Evolutionary conservation across 2,113 vertebrate genomes (phyloP).

Genomic region (Hylia prasina): DNA sequence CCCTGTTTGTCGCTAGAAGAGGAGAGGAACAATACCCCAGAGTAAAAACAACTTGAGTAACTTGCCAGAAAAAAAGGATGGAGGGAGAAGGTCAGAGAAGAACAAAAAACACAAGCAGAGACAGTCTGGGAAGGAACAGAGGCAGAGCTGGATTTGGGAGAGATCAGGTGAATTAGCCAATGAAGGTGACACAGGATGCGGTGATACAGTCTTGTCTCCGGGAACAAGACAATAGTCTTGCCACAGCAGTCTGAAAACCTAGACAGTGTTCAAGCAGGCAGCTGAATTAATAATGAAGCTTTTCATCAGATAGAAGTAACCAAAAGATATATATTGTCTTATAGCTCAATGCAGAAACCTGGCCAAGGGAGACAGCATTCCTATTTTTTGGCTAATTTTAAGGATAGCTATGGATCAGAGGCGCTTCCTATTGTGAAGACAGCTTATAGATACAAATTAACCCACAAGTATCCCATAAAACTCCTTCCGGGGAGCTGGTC

Average conservation of each 20-base stretch:
- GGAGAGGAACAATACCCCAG: neutral
- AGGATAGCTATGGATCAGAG: neutral
- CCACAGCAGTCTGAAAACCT: slow-evolving; percentile 43
- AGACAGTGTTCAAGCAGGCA: slow-evolving; percentile 30
- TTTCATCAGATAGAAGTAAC: slow-evolving; percentile 19
- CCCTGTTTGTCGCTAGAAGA: neutral
- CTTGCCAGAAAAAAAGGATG: neutral
- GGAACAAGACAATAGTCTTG: slow-evolving; percentile 13
- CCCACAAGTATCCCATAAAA: neutral
- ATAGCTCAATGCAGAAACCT: neutral
- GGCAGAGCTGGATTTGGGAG: neutral
- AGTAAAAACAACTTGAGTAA: neutral
- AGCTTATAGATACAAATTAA: neutral
- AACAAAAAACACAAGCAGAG: neutral
- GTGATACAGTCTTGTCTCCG: slow-evolving; percentile 11
- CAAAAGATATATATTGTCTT: neutral
- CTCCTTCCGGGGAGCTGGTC: neutral
- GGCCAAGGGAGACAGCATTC: neutral
- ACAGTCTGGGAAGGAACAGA: neutral
- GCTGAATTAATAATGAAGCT: slow-evolving; percentile 59
- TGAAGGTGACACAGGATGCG: slow-evolving; percentile 40
- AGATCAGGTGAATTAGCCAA: slow-evolving; percentile 19
- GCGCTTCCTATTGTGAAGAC: neutral
- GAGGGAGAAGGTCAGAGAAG: slow-evolving; percentile 13
- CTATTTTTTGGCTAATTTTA: neutral